phyloP scores from a whole-genome alignment of 2,888 invertebrate species.

The Limnephilus auricula region DNA sequence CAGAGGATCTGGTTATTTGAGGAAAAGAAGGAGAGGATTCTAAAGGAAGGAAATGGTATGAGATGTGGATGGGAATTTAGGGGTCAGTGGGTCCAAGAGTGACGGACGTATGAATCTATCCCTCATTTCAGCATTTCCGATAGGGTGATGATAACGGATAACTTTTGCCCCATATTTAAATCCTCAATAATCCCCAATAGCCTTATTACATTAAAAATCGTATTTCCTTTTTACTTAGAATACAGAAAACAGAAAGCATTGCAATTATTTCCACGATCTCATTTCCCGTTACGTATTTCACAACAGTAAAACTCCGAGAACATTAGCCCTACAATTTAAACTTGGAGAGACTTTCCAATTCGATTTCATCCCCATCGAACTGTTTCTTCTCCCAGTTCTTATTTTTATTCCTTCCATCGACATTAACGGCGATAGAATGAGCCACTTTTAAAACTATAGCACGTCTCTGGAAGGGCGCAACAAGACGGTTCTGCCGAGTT shows the following conservation, averaged over 20 bases:
- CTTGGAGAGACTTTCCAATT: slow-evolving; percentile 11
- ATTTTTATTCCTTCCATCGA: slow-evolving; percentile 12
- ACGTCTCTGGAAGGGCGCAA: slow-evolving; percentile 16
- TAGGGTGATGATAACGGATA: too few relatives aligned
- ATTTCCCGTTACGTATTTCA: background rate
- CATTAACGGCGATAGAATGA: slow-evolving; percentile 30
- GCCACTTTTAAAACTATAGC: slow-evolving; percentile 44
- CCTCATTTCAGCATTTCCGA: too few relatives aligned
- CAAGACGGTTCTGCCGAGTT: slow-evolving; percentile 47
- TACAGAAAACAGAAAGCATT: background rate
- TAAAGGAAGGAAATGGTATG: too few relatives aligned
- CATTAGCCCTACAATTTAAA: background rate
- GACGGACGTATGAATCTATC: too few relatives aligned
- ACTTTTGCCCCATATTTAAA: background rate
- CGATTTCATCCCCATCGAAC: slow-evolving; percentile 25
- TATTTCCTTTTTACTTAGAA: background rate
- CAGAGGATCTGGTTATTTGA: too few relatives aligned
- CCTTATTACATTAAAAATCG: background rate
- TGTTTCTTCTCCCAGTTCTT: slow-evolving; percentile 23
- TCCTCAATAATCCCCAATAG: background rate
- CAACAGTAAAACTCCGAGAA: background rate
- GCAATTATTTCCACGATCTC: background rate
- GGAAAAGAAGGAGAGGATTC: too few relatives aligned
- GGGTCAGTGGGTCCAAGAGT: too few relatives aligned
- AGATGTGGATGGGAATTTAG: too few relatives aligned